A percentile compares a stretch with the other conserved stretches of the same genome.
phyloP scores from a whole-genome alignment of 2,113 vertebrate species.

The Nesogale talazaci region DNA sequence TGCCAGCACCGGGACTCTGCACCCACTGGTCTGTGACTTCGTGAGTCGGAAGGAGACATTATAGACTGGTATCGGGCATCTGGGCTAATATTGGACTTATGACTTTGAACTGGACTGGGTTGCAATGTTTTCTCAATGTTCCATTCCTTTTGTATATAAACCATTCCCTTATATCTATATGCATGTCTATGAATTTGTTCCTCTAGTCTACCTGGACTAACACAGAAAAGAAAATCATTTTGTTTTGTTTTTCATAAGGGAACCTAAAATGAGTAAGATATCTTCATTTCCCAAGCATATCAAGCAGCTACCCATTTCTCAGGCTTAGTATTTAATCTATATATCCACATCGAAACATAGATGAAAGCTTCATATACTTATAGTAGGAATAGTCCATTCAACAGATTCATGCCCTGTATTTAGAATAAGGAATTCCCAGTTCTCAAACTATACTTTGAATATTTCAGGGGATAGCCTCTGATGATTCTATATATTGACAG shows the following conservation, averaged over 20 bases:
- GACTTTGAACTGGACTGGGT: too few relatives aligned
- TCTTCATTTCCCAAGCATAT: not conserved
- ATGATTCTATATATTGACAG: not conserved
- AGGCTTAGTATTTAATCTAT: constrained; percentile 37
- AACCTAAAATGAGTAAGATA: not conserved
- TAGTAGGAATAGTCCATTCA: not conserved
- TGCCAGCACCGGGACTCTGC: too few relatives aligned
- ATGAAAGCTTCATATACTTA: not conserved
- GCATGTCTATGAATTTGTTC: too few relatives aligned
- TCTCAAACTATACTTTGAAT: not conserved
- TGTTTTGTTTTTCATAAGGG: constrained; percentile 45
- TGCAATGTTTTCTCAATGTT: too few relatives aligned
- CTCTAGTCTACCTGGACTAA: too few relatives aligned
- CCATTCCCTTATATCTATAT: too few relatives aligned
- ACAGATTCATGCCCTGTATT: not conserved
- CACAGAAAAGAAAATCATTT: not conserved
- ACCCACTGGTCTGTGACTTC: too few relatives aligned
- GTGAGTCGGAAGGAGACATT: too few relatives aligned
- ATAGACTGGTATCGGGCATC: too few relatives aligned
- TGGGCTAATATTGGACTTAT: too few relatives aligned
- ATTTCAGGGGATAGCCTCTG: not conserved
- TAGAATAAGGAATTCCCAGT: not conserved
- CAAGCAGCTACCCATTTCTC: constrained; percentile 3
- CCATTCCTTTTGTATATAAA: too few relatives aligned
- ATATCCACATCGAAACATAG: not conserved